Evolutionary conservation across 2,888 invertebrate genomes (phyloP).

Genomic region (Herminia tarsipennalis): DNA sequence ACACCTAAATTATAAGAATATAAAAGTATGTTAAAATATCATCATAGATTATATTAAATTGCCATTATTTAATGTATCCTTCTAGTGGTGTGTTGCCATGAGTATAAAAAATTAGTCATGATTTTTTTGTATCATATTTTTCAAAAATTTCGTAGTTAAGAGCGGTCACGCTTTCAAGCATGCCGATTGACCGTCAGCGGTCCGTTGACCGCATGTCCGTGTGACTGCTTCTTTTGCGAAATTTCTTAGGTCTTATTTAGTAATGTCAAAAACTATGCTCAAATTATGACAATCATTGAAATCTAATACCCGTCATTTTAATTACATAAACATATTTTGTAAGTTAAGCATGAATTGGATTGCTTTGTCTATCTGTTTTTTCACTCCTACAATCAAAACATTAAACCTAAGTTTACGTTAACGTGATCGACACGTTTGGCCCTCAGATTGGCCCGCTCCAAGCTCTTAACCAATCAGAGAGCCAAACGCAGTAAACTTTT

Average conservation of each 20-base stretch:
- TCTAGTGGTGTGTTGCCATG: constrained; percentile 17
- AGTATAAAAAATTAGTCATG: constrained; percentile 7
- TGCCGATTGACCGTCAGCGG: too few species aligned
- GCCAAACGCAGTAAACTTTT: too few species aligned
- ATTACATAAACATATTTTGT: not conserved
- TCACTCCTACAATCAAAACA: too few species aligned
- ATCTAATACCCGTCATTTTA: not conserved
- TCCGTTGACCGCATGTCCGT: too few species aligned
- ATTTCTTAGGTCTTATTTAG: not conserved
- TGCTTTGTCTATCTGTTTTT: too few species aligned
- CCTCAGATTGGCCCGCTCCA: too few species aligned
- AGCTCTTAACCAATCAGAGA: too few species aligned
- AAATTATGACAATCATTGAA: constrained; percentile 4
- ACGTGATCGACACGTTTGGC: too few species aligned
- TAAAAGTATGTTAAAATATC: constrained; percentile 6
- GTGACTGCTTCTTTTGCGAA: too few species aligned
- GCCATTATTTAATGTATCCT: constrained; percentile 10
- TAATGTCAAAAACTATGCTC: not conserved
- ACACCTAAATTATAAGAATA: not conserved
- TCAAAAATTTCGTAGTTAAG: constrained; percentile 1
- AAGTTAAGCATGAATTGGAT: too few species aligned
- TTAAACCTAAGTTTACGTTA: too few species aligned
- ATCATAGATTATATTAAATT: constrained; percentile 8
- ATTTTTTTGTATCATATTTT: constrained; percentile 7
- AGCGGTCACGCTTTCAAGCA: too few species aligned